Evolutionary conservation across 2,113 vertebrate species (phyloP).

Genomic region (Nothobranchius kuhntae): DNA sequence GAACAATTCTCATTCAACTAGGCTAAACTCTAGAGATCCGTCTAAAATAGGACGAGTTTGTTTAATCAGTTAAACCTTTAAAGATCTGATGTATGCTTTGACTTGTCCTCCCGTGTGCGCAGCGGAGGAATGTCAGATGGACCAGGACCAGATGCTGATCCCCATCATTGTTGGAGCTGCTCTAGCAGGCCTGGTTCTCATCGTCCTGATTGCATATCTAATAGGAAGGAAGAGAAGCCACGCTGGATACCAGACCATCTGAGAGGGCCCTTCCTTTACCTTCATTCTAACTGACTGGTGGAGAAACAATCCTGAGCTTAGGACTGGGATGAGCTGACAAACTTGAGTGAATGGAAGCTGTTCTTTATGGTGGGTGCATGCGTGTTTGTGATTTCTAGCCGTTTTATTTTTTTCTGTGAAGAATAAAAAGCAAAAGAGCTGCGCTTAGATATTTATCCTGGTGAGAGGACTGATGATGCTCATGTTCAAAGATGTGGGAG

Average conservation of each 20-base stretch:
- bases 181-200: slow-evolving; percentile 92
- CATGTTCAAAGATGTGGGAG: not conserved
- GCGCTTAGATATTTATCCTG: slow-evolving; percentile 15
- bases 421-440: slow-evolving; percentile 37
- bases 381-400: slow-evolving; percentile 10
- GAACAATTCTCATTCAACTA: not conserved
- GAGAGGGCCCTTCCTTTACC: slow-evolving; percentile 50
- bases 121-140: slow-evolving; percentile 94
- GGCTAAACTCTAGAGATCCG: too few species aligned
- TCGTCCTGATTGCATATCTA: slow-evolving; percentile 94
- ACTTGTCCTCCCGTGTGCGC: not conserved
- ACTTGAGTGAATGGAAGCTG: slow-evolving; percentile 20
- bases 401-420: slow-evolving; percentile 27
- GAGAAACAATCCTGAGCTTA: slow-evolving; percentile 6
- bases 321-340: slow-evolving; percentile 12
- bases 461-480: too few species aligned
- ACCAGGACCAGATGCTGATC: slow-evolving; percentile 94
- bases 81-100: not conserved
- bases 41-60: too few species aligned
- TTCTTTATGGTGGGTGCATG: slow-evolving; percentile 22
- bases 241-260: slow-evolving; percentile 98
- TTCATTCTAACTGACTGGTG: slow-evolving; percentile 15
- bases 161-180: slow-evolving; percentile 95
- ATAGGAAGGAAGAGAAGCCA: slow-evolving; percentile 96
- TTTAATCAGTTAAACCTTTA: not conserved